Percentiles rank a stretch among this genome's conserved stretches.
Evolutionary conservation across 2,888 invertebrate species (phyloP).

Genomic region (Drosophila picticornis): DNA sequence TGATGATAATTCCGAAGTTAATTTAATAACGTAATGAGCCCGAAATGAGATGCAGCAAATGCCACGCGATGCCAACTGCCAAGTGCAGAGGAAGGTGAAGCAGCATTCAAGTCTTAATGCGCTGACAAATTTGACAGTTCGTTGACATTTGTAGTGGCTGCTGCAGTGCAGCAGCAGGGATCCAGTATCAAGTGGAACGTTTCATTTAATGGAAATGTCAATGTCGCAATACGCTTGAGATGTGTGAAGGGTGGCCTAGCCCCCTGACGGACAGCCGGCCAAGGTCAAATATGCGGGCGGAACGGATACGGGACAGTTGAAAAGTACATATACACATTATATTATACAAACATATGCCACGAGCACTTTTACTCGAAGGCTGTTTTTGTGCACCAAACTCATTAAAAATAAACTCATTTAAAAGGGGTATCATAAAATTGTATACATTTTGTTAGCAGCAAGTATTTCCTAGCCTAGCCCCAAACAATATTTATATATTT

Average conservation of each 20-base stretch:
- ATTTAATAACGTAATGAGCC: constrained; percentile 68
- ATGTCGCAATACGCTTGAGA: constrained; percentile 58
- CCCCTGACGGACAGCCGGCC: constrained; percentile 15
- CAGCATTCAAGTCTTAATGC: constrained; percentile 29
- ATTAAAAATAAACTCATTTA: background rate
- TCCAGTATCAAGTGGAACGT: constrained; percentile 19
- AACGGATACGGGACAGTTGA: constrained; percentile 6
- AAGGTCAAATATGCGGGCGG: constrained; percentile 34
- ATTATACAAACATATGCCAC: constrained; percentile 1
- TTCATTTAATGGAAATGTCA: constrained; percentile 64
- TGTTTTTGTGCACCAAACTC: background rate
- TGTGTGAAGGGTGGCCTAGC: constrained; percentile 19
- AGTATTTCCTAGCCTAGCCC: background rate
- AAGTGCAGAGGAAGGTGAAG: constrained; percentile 1
- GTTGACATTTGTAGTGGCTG: constrained; percentile 59
- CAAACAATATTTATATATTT: background rate
- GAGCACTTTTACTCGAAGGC: background rate
- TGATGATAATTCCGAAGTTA: constrained; percentile 54
- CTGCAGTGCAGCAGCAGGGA: constrained; percentile 5
- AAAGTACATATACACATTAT: background rate
- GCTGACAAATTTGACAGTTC: constrained; percentile 71
- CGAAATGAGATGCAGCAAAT: constrained; percentile 46
- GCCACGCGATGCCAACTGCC: constrained; percentile 11
- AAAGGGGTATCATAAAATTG: background rate
- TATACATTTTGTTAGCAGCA: background rate